Evolutionary conservation across 2,113 vertebrate genomes (phyloP), one percentile per base, ranked within the genome.

Genomic region (Pteropus alecto): DNA sequence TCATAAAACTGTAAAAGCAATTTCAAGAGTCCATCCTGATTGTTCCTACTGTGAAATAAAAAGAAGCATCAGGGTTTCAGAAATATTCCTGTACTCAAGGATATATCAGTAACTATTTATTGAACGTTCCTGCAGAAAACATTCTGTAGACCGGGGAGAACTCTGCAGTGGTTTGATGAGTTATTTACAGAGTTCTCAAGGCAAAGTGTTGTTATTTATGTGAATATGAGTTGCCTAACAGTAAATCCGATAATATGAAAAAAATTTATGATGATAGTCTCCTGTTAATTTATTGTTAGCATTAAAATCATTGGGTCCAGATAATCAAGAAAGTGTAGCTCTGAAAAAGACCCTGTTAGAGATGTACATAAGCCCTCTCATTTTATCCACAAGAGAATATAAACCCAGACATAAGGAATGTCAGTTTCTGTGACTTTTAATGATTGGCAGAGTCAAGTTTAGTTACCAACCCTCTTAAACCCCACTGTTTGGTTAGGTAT

Each of bases 1-100:
- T 96, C 90, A 95, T 97, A 95, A 97, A 97, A 83, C 76, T 94
- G 85, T 91, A 74, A 97, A 97, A 95, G 91, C 87, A 97, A 87
- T 97, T 97, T 96, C 78, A 91, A 93, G 87, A 94, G 77, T 94
- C 78, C 81, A 89, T 92, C 63, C 79, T 97, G 96, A 94, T 92
- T 95, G 93, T 94, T 95, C 95, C 87, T 77, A 91, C 93, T 97
- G 94, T 97, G 97, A 97, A 96, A 85, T 4, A 97, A 89, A 96
- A 92, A 96, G 71, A 67, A 94, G 21, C 71, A 56, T 86, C 12
- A 1, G 35, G 43, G 48, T 93, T 95, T 96, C 78, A 94, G 73
- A 92, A 97, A 89, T 63, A 93, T 97, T 93, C 73, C 54, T 93
- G 79, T 65, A 88, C 76, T 97, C 92, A 94, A 94, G 67, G 41